Conservation (phyloP, 2,113 vertebrate genomes). For the Cathartes aura region DNA sequence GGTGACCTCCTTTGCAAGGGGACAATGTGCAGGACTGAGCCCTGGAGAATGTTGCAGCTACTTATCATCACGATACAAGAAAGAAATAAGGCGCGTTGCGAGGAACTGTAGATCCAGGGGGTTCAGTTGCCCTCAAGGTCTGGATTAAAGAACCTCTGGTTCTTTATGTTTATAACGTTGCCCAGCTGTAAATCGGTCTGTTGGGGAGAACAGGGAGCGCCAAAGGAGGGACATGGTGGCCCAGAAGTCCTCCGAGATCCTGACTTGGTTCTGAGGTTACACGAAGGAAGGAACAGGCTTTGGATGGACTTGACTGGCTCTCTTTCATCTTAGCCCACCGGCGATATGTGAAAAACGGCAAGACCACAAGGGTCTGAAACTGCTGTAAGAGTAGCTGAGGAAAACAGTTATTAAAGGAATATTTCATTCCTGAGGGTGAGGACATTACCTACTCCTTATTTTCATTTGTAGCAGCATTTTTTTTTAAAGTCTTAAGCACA, state of each 20-base stretch:
- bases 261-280: background rate
- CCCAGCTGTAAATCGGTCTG: background rate
- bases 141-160: background rate
- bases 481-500: background rate
- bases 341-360: background rate
- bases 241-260: background rate
- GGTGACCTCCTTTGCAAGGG: background rate
- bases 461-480: background rate
- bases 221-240: background rate
- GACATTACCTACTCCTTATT: background rate
- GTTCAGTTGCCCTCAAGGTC: background rate
- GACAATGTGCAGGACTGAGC: background rate
- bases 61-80: background rate
- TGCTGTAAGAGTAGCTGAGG: background rate
- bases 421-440: background rate
- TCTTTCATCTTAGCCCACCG: background rate
- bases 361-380: background rate
- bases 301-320: background rate
- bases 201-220: background rate
- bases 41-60: background rate
- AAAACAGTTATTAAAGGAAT: slow-evolving; percentile 12
- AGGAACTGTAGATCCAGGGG: background rate
- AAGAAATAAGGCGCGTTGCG: accelerated
- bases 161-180: background rate
- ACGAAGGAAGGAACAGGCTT: background rate